These are phyloP conservation scores for Parauchenoglanis ngamensis DNA, from an alignment of 2,797 vertebrate genomes.

Conservation along the genomic window DNA sequence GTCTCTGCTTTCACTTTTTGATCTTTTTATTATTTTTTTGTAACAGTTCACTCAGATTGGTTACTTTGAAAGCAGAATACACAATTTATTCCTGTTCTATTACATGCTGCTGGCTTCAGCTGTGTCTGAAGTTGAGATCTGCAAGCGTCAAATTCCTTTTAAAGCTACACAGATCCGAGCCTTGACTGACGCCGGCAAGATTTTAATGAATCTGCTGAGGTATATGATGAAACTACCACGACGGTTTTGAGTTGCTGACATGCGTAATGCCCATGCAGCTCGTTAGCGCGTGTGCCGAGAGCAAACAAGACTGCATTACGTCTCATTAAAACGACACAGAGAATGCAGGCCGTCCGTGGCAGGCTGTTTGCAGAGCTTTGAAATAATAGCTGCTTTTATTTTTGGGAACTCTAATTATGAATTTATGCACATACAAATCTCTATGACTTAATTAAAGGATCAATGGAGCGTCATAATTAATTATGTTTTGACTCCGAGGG, in stretches of 20 bases:
- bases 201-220: slow-evolving; percentile 9
- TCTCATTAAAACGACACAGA: slow-evolving; percentile 12
- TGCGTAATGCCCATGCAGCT: not conserved
- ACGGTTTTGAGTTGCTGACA: slow-evolving; percentile 5
- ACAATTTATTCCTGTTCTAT: slow-evolving; percentile 3
- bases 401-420: not conserved
- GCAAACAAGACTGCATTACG: not conserved
- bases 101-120: not conserved
- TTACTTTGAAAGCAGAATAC: slow-evolving; percentile 31
- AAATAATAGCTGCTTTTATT: slow-evolving; percentile 7
- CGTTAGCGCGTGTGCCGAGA: not conserved
- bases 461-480: slow-evolving; percentile 1
- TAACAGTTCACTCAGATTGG: slow-evolving; percentile 1
- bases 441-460: slow-evolving; percentile 12
- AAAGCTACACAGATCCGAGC: not conserved
- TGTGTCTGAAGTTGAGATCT: not conserved
- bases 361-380: not conserved
- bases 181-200: not conserved
- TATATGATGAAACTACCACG: not conserved
- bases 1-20: not conserved
- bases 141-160: not conserved
- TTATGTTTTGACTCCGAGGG: not conserved
- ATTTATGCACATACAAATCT: slow-evolving; percentile 10
- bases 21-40: not conserved
- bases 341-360: not conserved